These are phyloP conservation scores for Rhimphoctona megacephalus DNA, from an alignment of 2,888 invertebrate genomes.

Conservation along the genomic window DNA sequence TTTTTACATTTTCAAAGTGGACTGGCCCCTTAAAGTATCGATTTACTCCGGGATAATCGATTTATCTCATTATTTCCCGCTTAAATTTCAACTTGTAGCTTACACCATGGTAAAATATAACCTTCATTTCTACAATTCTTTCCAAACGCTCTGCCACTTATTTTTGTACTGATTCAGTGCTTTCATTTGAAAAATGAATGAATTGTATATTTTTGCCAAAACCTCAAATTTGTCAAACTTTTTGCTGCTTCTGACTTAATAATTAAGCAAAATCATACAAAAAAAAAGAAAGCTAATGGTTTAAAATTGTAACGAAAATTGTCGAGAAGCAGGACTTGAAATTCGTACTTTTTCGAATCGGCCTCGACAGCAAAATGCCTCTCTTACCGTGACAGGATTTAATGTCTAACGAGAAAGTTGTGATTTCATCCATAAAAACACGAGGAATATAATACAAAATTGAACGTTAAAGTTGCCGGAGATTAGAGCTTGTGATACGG, in stretches of 20 bases:
- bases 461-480: conserved; percentile 30
- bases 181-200: neutral
- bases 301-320: neutral
- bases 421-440: neutral
- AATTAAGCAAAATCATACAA: neutral
- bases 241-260: no score
- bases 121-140: no score
- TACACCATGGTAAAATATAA: no score
- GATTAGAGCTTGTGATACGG: conserved; percentile 65
- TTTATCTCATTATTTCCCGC: no score
- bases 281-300: neutral
- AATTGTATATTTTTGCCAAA: neutral
- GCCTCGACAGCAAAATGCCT: conserved; percentile 5
- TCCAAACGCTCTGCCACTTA: no score
- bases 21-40: no score
- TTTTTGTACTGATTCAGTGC: no score
- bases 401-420: conserved; percentile 26
- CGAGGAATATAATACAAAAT: neutral
- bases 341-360: neutral
- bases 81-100: no score
- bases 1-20: no score
- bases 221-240: neutral
- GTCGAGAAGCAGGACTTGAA: neutral
- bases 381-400: conserved; percentile 51
- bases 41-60: no score